Evolutionary conservation across 2,888 invertebrate species (phyloP).

Genomic region (Labia minor): DNA sequence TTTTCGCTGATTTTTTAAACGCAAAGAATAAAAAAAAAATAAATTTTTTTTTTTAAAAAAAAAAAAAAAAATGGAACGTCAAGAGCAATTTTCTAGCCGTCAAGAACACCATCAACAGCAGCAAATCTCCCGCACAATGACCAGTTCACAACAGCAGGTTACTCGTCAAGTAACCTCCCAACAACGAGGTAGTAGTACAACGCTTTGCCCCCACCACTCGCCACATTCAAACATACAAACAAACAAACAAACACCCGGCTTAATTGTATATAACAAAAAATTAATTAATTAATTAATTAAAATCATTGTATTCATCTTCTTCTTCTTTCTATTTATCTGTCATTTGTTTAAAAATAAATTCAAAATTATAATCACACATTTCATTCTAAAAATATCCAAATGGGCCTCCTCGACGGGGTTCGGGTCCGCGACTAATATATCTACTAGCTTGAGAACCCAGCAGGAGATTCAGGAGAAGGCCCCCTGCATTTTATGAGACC

Average conservation of each 20-base stretch:
- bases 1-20: conserved; percentile 19
- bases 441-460: neutral
- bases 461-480: neutral
- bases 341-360: neutral
- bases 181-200: conserved; percentile 56
- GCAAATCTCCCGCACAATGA: conserved; percentile 25
- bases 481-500: neutral
- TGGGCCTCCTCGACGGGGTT: too few relatives aligned
- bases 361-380: neutral
- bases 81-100: conserved; percentile 34
- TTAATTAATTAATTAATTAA: too few relatives aligned
- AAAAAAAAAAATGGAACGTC: conserved; percentile 25
- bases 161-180: conserved; percentile 65
- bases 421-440: neutral
- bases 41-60: neutral
- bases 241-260: too few relatives aligned
- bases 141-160: conserved; percentile 50
- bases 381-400: neutral
- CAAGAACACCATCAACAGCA: conserved; percentile 43
- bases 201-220: too few relatives aligned
- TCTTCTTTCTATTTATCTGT: too few relatives aligned
- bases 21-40: neutral
- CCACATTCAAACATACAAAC: too few relatives aligned
- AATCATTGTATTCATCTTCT: too few relatives aligned
- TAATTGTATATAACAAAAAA: too few relatives aligned